Evolutionary conservation across 2,113 vertebrate species (phyloP), one percentile per base, ranked within the genome.

Genomic region (Macrotus californicus): DNA sequence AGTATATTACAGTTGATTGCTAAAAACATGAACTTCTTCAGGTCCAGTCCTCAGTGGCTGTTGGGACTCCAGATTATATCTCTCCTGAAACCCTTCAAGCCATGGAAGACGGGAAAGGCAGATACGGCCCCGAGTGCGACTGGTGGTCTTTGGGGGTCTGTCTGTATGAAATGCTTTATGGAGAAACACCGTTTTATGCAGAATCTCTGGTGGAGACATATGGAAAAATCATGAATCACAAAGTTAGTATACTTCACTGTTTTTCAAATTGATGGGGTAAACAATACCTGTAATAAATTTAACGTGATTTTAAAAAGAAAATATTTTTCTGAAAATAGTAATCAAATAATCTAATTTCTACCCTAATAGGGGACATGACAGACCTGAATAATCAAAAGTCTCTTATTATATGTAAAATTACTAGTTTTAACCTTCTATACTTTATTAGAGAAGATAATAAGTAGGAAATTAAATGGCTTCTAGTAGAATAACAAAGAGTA

Each of bases 141-240:
- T 99, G 99, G 99, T 99, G 99, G 99, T 99, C 99, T 92, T 98
- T 99, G 80, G 99, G 99, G 13, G 99, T 99, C 97, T 99, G 99
- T 98, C 99, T 99, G 99, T 99, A 99, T 93, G 99, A 99, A 97
- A 99, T 99, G 99, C 99, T 99, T 93, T 99, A 99, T 43, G 99
- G 99, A 96, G 99, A 99, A 98, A 99, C 99, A 4, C 99, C 99
- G 39, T 99, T 99, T 98, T 99, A 99, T 96, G 99, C 99, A 39
- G 99, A 99, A 96, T 99, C 99, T 73, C 98, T 99, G 97, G 99
- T 99, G 98, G 99, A 99, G 98, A 99, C 99, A 36, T 99, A 99
- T 22, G 99, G 99, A 96, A 99, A 99, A 98, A 99, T 99, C 97
- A 99, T 99, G 99, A 99, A 99, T 98, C 99, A 99, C 98, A 99